These are phyloP conservation scores for Thecophora atra DNA, from an alignment of 2,888 invertebrate genomes.

Conservation along the genomic window DNA sequence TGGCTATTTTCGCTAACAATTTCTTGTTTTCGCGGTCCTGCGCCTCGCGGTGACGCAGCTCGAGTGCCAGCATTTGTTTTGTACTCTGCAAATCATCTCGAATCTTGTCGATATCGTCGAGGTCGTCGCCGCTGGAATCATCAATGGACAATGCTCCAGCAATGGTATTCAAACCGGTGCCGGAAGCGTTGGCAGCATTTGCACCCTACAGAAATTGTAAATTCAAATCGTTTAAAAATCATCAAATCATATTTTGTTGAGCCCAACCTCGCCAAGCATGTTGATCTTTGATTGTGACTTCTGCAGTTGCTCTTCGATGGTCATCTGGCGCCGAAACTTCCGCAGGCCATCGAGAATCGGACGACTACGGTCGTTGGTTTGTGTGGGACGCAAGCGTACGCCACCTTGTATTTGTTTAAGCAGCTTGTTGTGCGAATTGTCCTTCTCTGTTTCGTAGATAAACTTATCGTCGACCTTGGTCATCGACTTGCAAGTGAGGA, in stretches of 20 bases:
- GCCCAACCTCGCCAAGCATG: slow-evolving; percentile 53
- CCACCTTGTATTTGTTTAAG: slow-evolving; percentile 85
- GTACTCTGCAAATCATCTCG: slow-evolving; percentile 91
- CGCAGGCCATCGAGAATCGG: slow-evolving; percentile 84
- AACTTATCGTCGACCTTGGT: slow-evolving; percentile 82
- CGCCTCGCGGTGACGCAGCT: slow-evolving; percentile 85
- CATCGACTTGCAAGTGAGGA: slow-evolving; percentile 70
- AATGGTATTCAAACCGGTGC: slow-evolving; percentile 47
- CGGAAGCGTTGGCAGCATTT: slow-evolving; percentile 33
- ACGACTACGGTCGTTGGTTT: slow-evolving; percentile 86
- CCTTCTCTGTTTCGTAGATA: slow-evolving; percentile 87
- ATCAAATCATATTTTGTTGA: background rate
- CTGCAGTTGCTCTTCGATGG: slow-evolving; percentile 88
- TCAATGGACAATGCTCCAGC: slow-evolving; percentile 65
- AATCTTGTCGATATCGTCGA: slow-evolving; percentile 91
- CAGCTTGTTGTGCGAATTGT: slow-evolving; percentile 81
- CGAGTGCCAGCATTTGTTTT: slow-evolving; percentile 88
- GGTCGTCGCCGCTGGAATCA: slow-evolving; percentile 81
- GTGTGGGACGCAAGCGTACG: slow-evolving; percentile 77
- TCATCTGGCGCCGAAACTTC: slow-evolving; percentile 88
- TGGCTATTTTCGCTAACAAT: slow-evolving; percentile 79
- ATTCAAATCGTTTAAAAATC: background rate
- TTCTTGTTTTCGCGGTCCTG: slow-evolving; percentile 87
- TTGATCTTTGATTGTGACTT: slow-evolving; percentile 79
- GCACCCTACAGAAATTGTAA: slow-evolving; percentile 39